A percentile compares a stretch with the other conserved stretches of the same genome.
phyloP scores from a whole-genome alignment of 2,113 vertebrate species.

The Platycercus adscitus region DNA sequence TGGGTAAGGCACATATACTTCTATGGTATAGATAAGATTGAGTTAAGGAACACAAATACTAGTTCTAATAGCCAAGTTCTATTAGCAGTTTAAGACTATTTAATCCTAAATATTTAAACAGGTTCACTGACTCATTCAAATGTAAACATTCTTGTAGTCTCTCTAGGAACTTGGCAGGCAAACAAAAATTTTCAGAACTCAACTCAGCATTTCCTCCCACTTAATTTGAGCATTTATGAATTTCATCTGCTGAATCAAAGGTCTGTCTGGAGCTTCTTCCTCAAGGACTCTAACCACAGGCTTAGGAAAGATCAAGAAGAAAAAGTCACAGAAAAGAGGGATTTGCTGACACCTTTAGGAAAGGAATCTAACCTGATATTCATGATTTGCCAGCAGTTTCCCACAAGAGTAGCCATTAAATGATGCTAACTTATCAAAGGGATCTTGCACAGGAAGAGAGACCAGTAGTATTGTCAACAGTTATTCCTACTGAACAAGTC shows the following conservation, averaged over 20 bases:
- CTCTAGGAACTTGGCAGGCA: slow-evolving; percentile 39
- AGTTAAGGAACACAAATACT: neutral
- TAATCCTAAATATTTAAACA: slow-evolving; percentile 2
- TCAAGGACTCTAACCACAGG: neutral
- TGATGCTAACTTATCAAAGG: neutral
- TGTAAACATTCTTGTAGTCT: neutral
- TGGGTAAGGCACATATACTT: neutral
- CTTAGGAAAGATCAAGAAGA: neutral
- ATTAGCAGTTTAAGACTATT: neutral
- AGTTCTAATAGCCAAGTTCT: neutral
- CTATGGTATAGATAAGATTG: neutral
- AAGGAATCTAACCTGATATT: neutral
- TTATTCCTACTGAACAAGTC: neutral
- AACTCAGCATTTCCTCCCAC: slow-evolving; percentile 9
- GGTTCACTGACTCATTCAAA: neutral
- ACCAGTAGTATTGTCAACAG: neutral
- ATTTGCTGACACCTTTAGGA: neutral
- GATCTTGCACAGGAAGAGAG: neutral
- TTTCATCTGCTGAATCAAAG: neutral
- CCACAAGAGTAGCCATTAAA: neutral
- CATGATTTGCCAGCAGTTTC: neutral
- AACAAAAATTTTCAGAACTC: slow-evolving; percentile 22
- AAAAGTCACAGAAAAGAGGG: neutral
- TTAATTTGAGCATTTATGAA: neutral
- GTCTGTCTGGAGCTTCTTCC: neutral